Evolutionary conservation across 2,888 invertebrate species (phyloP).

Genomic region (Odontocerum albicorne): DNA sequence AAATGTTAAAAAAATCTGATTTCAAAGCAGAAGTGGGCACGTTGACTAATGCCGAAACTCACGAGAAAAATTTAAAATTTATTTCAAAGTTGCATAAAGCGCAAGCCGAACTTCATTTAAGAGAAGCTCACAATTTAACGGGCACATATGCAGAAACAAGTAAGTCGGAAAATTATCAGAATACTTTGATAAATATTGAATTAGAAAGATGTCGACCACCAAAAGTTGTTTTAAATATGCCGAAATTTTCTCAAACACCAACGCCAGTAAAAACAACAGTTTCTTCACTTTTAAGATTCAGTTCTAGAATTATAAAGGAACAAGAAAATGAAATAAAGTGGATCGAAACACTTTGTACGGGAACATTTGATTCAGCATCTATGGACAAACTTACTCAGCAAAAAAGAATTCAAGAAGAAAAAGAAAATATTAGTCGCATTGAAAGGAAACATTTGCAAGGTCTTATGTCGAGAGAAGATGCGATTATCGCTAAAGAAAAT

Average conservation of each 20-base stretch:
- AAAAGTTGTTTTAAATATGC: not conserved
- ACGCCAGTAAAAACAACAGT: constrained; percentile 48
- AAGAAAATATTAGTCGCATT: constrained; percentile 54
- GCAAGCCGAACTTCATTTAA: constrained; percentile 44
- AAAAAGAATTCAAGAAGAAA: constrained; percentile 51
- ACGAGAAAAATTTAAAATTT: constrained; percentile 47
- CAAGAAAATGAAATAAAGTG: constrained; percentile 55
- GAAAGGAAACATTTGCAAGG: constrained; percentile 62
- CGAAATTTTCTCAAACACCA: constrained; percentile 12
- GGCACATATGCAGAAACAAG: constrained; percentile 43
- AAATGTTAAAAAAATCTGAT: not conserved
- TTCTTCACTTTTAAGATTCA: constrained; percentile 56
- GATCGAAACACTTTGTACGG: constrained; percentile 53
- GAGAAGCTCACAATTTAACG: constrained; percentile 44
- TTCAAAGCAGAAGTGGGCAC: constrained; percentile 42
- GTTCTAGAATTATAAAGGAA: constrained; percentile 51
- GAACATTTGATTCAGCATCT: constrained; percentile 49
- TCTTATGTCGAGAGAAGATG: constrained; percentile 61
- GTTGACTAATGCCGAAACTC: constrained; percentile 43
- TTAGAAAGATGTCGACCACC: constrained; percentile 39
- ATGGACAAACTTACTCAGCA: constrained; percentile 51
- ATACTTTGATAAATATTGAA: constrained; percentile 42
- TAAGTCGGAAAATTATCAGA: constrained; percentile 44
- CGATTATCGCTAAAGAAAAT: constrained; percentile 58
- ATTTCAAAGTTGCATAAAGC: constrained; percentile 48